phyloP scores from a whole-genome alignment of 1,140 invertebrate species.

The Papilio xuthus region DNA sequence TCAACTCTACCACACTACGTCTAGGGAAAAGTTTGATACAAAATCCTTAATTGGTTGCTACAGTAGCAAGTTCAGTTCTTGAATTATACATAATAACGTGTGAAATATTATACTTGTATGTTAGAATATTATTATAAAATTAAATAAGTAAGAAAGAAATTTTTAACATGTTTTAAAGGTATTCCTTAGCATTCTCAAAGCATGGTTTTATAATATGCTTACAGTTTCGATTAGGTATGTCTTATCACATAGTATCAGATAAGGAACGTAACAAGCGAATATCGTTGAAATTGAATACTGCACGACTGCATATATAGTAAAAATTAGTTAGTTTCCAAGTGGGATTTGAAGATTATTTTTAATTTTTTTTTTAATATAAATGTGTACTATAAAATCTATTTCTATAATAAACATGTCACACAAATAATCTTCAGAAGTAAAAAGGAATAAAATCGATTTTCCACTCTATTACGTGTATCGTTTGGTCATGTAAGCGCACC shows the following conservation, averaged over 20 bases:
- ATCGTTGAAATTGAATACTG: background rate
- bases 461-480: background rate
- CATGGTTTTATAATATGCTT: background rate
- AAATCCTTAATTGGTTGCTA: background rate
- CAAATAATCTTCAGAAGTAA: background rate
- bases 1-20: background rate
- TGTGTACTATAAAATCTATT: background rate
- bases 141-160: no score
- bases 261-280: background rate
- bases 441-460: background rate
- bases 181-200: background rate
- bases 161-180: no score
- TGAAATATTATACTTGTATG: background rate
- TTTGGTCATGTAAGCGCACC: background rate
- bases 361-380: no score
- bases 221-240: background rate
- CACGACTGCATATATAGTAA: background rate
- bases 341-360: no score
- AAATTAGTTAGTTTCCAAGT: background rate
- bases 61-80: background rate
- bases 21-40: background rate
- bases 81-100: background rate
- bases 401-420: background rate
- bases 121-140: no score
- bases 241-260: slow-evolving; percentile 1